phyloP scores from a whole-genome alignment of 2,797 vertebrate genomes.

The Diplodus puntazzo region DNA sequence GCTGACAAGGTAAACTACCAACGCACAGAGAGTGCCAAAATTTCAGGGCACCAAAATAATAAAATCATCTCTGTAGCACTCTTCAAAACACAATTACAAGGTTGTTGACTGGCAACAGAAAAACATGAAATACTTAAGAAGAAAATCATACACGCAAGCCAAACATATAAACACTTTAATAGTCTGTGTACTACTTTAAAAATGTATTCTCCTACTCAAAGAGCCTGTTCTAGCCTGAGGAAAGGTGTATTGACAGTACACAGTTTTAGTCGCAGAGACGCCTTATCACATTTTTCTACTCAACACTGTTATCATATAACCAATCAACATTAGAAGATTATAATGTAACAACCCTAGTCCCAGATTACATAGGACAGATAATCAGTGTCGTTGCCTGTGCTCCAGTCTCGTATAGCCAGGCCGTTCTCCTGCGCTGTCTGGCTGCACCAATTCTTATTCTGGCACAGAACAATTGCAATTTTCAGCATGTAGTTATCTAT shows the following conservation, averaged over 20 bases:
- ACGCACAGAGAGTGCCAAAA: neutral
- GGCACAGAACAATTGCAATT: no score
- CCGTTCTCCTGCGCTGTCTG: no score
- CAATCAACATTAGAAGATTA: neutral
- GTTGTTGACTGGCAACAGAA: conserved; percentile 23
- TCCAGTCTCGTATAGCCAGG: no score
- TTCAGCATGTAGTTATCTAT: no score
- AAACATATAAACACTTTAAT: neutral
- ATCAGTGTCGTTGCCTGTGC: neutral
- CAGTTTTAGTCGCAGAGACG: neutral
- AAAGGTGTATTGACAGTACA: conserved; percentile 5
- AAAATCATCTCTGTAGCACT: neutral
- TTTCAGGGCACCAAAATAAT: conserved; percentile 4
- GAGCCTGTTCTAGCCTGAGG: neutral
- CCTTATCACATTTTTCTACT: neutral
- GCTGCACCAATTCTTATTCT: no score
- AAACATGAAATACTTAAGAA: neutral
- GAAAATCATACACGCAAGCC: conserved; percentile 6
- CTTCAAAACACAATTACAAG: conserved; percentile 4
- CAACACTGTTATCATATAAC: neutral
- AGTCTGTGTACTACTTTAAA: neutral
- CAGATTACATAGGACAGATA: neutral
- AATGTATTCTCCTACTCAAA: neutral
- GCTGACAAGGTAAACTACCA: conserved; percentile 72
- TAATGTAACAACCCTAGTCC: neutral